Evolutionary conservation across 2,797 vertebrate species (phyloP).

Genomic region (Oryzias sinensis): DNA sequence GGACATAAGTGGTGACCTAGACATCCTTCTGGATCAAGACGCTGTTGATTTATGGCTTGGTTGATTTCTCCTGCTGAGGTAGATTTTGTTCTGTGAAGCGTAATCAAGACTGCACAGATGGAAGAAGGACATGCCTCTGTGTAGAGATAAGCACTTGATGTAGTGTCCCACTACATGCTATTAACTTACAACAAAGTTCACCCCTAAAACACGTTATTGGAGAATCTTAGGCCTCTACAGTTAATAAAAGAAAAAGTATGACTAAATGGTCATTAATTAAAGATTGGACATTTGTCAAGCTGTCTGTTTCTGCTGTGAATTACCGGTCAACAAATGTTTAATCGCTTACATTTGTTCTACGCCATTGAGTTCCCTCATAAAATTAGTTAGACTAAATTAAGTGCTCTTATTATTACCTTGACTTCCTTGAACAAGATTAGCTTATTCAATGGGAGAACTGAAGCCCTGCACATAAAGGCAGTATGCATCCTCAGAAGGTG

Average conservation of each 20-base stretch:
- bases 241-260: not conserved
- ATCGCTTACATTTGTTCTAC: not conserved
- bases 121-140: conserved; percentile 43
- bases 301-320: not conserved
- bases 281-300: not conserved
- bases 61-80: conserved; percentile 65
- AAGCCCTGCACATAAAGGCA: conserved; percentile 12
- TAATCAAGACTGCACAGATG: conserved; percentile 58
- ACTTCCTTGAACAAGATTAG: conserved; percentile 1
- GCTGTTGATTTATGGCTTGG: conserved; percentile 67
- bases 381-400: conserved; percentile 1
- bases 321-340: not conserved
- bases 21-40: conserved; percentile 64
- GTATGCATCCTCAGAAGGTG: conserved; percentile 32
- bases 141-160: conserved; percentile 39
- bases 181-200: conserved; percentile 39
- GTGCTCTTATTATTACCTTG: not conserved
- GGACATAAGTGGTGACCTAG: conserved; percentile 36
- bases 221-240: not conserved
- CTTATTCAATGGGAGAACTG: conserved; percentile 16
- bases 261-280: not conserved
- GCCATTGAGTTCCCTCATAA: not conserved
- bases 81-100: conserved; percentile 56
- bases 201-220: conserved; percentile 23
- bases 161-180: conserved; percentile 39